Conservation (phyloP, 2,888 invertebrate genomes). For the Luperina testacea region DNA sequence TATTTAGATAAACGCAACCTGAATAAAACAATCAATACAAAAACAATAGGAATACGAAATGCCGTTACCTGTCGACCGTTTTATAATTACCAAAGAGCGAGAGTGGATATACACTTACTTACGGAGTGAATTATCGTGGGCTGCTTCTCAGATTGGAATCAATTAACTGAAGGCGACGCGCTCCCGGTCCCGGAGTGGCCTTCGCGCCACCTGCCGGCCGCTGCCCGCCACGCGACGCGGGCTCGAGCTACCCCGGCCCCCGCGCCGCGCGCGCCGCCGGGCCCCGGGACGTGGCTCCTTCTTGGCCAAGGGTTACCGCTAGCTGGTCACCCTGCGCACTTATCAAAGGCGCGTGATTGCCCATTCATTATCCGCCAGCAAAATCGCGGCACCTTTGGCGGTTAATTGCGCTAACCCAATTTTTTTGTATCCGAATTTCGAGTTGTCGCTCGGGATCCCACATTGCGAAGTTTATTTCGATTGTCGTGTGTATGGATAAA, state of each 20-base stretch:
- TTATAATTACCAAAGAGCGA: slow-evolving; percentile 76
- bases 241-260: slow-evolving; percentile 55
- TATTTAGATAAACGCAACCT: slow-evolving; percentile 21
- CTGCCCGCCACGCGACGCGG: slow-evolving; percentile 62
- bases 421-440: slow-evolving; percentile 67
- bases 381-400: slow-evolving; percentile 79
- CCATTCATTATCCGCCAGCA: slow-evolving; percentile 78
- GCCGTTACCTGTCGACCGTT: slow-evolving; percentile 74
- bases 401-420: slow-evolving; percentile 79
- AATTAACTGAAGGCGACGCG: slow-evolving; percentile 86
- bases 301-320: slow-evolving; percentile 55
- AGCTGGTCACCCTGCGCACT: slow-evolving; percentile 67
- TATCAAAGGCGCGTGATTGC: slow-evolving; percentile 79
- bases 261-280: slow-evolving; percentile 40
- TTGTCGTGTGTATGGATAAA: slow-evolving; percentile 49
- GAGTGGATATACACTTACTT: slow-evolving; percentile 76
- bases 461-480: slow-evolving; percentile 62
- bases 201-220: slow-evolving; percentile 84
- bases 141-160: slow-evolving; percentile 87
- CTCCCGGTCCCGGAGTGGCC: slow-evolving; percentile 82
- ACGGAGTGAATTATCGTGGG: slow-evolving; percentile 81
- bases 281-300: slow-evolving; percentile 58
- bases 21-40: slow-evolving; percentile 35
- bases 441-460: slow-evolving; percentile 58
- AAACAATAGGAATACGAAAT: slow-evolving; percentile 64